Evolutionary conservation across 2,797 vertebrate species (phyloP).

Genomic region (Zenarchopterus dispar): DNA sequence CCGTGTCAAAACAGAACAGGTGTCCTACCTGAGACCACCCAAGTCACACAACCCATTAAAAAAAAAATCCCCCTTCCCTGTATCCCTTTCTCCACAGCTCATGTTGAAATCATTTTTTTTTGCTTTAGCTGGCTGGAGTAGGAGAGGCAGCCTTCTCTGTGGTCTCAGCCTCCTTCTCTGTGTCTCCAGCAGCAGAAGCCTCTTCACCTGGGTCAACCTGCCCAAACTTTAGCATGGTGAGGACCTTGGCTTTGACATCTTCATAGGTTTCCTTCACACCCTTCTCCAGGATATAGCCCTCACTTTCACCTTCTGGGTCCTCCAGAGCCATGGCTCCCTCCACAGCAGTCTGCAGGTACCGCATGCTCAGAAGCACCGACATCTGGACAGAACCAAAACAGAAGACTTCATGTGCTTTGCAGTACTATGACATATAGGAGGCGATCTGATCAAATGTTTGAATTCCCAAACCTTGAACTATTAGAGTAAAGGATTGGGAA

Average conservation of each 20-base stretch:
- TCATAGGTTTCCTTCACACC: constrained; percentile 83
- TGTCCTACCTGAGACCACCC: constrained; percentile 53
- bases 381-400: constrained; percentile 62
- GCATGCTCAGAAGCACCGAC: constrained; percentile 82
- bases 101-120: constrained; percentile 3
- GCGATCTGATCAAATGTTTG: too few species aligned
- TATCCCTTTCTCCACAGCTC: constrained; percentile 38
- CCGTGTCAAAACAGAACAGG: constrained; percentile 57
- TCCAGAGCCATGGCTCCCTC: constrained; percentile 83
- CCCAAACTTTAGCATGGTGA: constrained; percentile 65
- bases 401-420: too few species aligned
- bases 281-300: constrained; percentile 87
- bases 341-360: constrained; percentile 88
- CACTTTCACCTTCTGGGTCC: constrained; percentile 81
- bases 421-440: too few species aligned
- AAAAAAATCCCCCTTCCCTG: constrained; percentile 17
- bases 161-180: constrained; percentile 61
- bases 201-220: constrained; percentile 65
- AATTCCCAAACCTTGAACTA: too few species aligned
- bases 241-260: constrained; percentile 58
- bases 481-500: too few species aligned
- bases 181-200: constrained; percentile 34
- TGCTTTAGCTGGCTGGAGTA: constrained; percentile 64
- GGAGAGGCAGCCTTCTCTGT: constrained; percentile 51
- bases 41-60: constrained; percentile 49